A percentile compares a stretch with the other conserved stretches of the same genome.
Evolutionary conservation across 2,888 invertebrate genomes (phyloP).

Genomic region (Tiliacea citrago): DNA sequence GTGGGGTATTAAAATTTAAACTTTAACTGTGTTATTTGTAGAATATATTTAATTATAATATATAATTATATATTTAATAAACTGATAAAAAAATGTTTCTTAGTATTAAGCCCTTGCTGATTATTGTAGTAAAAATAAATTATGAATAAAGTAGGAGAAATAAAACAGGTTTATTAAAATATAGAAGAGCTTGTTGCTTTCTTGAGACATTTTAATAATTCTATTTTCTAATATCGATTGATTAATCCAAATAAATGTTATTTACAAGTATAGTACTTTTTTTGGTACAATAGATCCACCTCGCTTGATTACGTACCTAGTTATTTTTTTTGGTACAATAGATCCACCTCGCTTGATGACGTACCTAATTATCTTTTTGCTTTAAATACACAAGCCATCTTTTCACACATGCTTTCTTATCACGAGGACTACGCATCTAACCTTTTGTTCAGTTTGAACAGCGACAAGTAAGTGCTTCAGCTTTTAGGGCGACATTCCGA

Average conservation of each 20-base stretch:
- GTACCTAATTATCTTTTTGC: constrained; percentile 8
- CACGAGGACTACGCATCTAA: constrained; percentile 42
- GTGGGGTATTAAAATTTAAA: too few species aligned
- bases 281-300: constrained; percentile 35
- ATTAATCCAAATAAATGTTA: constrained; percentile 46
- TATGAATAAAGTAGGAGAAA: constrained; percentile 24
- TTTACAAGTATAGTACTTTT: constrained; percentile 39
- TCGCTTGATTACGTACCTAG: constrained; percentile 35
- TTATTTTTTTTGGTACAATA: constrained; percentile 14
- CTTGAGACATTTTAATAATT: constrained; percentile 19
- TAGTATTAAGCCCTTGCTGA: constrained; percentile 47
- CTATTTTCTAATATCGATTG: constrained; percentile 16
- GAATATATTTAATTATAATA: constrained; percentile 34
- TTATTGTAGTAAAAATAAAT: constrained; percentile 23
- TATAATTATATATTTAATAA: constrained; percentile 28
- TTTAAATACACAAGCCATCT: constrained; percentile 32
- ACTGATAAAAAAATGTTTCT: constrained; percentile 33
- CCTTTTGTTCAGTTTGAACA: constrained; percentile 46
- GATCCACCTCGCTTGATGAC: constrained; percentile 38
- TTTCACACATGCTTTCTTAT: constrained; percentile 39
- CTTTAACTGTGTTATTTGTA: constrained; percentile 28
- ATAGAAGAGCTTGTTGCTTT: constrained; percentile 34
- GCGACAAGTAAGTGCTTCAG: constrained; percentile 37
- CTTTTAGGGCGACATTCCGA: constrained; percentile 7
- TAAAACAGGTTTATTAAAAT: constrained; percentile 8